These are phyloP conservation scores for Cepaea hortensis DNA, from an alignment of 2,888 invertebrate genomes.

Conservation along the genomic window DNA sequence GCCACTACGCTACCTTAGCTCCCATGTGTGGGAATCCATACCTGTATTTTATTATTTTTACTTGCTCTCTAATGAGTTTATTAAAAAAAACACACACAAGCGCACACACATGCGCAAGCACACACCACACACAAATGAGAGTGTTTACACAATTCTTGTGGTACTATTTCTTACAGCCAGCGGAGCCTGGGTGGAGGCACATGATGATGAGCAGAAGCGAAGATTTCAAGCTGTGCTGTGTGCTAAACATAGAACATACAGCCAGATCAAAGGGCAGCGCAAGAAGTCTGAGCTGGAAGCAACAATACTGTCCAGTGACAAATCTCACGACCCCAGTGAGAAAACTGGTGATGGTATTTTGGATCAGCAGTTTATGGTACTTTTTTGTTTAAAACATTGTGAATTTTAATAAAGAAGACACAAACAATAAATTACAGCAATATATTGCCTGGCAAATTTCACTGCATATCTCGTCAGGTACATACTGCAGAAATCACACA, in stretches of 20 bases:
- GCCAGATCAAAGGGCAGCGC: constrained; percentile 70
- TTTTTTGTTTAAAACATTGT: background rate
- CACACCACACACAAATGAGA: no score
- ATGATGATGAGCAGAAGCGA: constrained; percentile 71
- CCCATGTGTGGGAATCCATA: no score
- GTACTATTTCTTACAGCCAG: constrained; percentile 56
- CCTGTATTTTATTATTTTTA: no score
- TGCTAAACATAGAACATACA: constrained; percentile 72
- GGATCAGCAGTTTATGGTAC: constrained; percentile 75
- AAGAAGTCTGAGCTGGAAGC: constrained; percentile 66
- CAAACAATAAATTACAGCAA: no score
- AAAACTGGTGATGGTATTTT: constrained; percentile 62
- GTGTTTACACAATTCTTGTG: background rate
- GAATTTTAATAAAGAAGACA: no score
- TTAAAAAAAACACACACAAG: no score
- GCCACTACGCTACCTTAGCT: no score
- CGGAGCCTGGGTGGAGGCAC: constrained; percentile 75
- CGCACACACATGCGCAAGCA: no score
- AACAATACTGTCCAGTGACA: constrained; percentile 56
- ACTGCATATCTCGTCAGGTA: no score
- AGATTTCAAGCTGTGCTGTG: constrained; percentile 74
- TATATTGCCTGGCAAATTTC: no score
- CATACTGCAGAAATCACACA: no score
- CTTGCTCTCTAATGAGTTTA: no score
- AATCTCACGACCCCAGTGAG: constrained; percentile 59